A percentile compares a stretch with the other conserved stretches of the same genome.
Conservation (phyloP, 2,888 invertebrate species). For the Omphaloscelis lunosa region DNA sequence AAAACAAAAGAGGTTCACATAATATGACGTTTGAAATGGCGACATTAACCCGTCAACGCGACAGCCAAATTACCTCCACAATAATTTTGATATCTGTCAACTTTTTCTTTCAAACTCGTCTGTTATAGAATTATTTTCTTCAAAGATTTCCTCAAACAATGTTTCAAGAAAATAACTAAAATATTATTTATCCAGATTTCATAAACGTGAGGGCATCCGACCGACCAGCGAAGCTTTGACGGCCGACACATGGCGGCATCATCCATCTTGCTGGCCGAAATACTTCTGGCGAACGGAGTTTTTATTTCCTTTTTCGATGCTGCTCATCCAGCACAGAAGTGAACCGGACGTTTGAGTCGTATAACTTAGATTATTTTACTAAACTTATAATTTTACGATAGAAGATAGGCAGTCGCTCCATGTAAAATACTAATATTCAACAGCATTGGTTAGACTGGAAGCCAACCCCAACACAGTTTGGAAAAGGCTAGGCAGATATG, state of each 20-base stretch:
- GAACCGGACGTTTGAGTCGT: background rate
- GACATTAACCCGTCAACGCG: background rate
- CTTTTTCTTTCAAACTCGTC: background rate
- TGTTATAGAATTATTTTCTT: background rate
- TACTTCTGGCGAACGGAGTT: constrained; percentile 16
- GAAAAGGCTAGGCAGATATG: too few relatives aligned
- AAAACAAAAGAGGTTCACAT: background rate
- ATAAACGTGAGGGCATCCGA: constrained; percentile 2
- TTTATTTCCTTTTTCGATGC: constrained; percentile 46
- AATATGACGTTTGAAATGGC: background rate
- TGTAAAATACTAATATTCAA: too few relatives aligned
- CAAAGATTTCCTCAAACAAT: background rate
- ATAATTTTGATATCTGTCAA: background rate
- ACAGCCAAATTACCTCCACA: too few relatives aligned
- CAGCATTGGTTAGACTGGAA: too few relatives aligned
- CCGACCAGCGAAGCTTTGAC: constrained; percentile 20
- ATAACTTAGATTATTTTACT: background rate
- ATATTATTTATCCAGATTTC: constrained; percentile 21
- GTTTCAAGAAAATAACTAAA: background rate
- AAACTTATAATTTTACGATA: background rate
- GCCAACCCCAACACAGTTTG: too few relatives aligned
- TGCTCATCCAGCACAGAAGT: constrained; percentile 7
- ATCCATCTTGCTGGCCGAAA: constrained; percentile 49
- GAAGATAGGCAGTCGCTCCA: background rate
- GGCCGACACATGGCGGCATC: constrained; percentile 32